Percentiles rank a stretch among this genome's conserved stretches.
Evolutionary conservation across 92 coral and sea anemone genomes (phyloP).

Genomic region (Galaxea fascicularis): DNA sequence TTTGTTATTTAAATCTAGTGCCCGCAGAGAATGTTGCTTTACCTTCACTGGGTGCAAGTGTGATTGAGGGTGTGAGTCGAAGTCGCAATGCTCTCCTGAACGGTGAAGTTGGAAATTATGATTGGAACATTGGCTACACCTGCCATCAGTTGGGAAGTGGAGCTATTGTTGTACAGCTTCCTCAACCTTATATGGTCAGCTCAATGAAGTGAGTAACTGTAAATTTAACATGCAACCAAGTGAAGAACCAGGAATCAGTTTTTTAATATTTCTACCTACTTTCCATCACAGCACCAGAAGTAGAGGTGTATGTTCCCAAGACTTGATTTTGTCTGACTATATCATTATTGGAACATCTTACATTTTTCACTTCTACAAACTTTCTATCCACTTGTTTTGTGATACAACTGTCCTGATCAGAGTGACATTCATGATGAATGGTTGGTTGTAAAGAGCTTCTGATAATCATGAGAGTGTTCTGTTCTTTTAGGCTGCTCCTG

Average conservation of each 20-base stretch:
- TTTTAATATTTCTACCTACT: no score
- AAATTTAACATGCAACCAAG: not conserved
- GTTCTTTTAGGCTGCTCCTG: constrained; percentile 76
- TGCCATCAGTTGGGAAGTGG: constrained; percentile 99
- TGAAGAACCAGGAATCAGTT: no score
- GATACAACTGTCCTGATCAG: no score
- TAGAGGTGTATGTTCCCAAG: no score
- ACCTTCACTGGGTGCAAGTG: constrained; percentile 87
- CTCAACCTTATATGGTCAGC: constrained; percentile 87
- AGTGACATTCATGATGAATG: no score
- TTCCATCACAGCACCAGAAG: no score
- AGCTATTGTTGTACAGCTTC: constrained; percentile 92
- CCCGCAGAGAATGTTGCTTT: constrained; percentile 89
- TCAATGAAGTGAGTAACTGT: constrained; percentile 73
- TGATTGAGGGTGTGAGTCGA: constrained; percentile 97
- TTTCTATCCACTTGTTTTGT: no score
- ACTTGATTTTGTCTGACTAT: no score
- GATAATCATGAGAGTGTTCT: not conserved
- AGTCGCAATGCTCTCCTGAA: constrained; percentile 97
- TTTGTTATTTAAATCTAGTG: constrained; percentile 43
- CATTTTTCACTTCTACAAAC: no score
- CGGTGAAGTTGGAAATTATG: constrained; percentile 87
- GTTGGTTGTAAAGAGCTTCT: no score
- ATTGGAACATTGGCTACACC: constrained; percentile 99
- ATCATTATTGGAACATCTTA: no score